Evolutionary conservation across 2,797 vertebrate species (phyloP), one percentile per base, ranked within the genome.

Genomic region (Pelobates cultripes): DNA sequence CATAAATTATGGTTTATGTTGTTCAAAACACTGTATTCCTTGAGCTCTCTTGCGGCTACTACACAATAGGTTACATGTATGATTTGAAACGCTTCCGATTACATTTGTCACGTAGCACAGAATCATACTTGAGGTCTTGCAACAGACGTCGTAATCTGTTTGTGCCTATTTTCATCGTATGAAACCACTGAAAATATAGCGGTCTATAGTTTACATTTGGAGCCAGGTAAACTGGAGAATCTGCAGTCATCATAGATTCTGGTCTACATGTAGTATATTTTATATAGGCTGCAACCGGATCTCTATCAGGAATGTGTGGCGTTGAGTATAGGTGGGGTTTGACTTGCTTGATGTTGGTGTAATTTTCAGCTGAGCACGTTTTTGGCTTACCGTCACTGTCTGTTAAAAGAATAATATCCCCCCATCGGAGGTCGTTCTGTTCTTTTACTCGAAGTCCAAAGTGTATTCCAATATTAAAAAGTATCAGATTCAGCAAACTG

Each of bases 391-490:
- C 80, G 12, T 47, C 41, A 3, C 67, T 28, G 8, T 82, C 67
- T 6, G 53, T 77, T 66, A 70, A 63, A 45, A 82, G 42, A 43
- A 63, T 64, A 15, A 82, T 70, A 9, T 77, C 80, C 0, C 80
- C 80, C 80, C 80, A 82, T 43, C 71, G 74, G 14, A 82, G 80
- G 74, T 53, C 51, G 41, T 77, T 70, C 57, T 82, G 80, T 44
- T 82, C 73, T 41, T 82, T 82, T 63, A 73, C 70, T 4, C 80
- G 43, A 15, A 82, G 47, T 3, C 43, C 73, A 64, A 82, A 82
- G 12, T 82, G 74, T 9, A 77, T 71, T 3, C 80, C 80, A 15
- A 76, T 82, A 42, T 82, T 82, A 61, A 82, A 82, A 41, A 82
- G 71, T 3, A 82, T 28, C 17, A 82, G n/a, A 61, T 82, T 82